phyloP scores from a whole-genome alignment of 35 echinoderm and acorn worm genomes.

The Chiridota heheva region DNA sequence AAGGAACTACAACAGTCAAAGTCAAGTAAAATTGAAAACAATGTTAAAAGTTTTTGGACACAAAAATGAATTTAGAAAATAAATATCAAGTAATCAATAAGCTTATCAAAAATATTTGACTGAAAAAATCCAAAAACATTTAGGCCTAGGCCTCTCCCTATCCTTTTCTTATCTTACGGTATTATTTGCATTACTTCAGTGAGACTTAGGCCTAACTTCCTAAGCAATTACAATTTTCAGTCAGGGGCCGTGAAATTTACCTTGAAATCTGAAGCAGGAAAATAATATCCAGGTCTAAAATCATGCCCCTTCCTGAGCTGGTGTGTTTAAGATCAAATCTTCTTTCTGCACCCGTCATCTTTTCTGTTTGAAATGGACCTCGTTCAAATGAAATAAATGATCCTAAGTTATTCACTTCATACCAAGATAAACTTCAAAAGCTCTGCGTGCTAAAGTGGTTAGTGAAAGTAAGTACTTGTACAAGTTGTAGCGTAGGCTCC shows the following conservation, averaged over 20 bases:
- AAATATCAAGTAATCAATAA: not conserved
- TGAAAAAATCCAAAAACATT: not conserved
- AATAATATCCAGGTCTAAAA: slow-evolving; percentile 89
- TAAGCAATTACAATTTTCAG: not conserved
- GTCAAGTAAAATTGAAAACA: too few species aligned
- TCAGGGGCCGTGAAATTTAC: slow-evolving; percentile 18
- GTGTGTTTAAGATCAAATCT: slow-evolving; percentile 96
- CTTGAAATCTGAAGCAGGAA: slow-evolving; percentile 99
- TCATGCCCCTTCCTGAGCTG: slow-evolving; percentile 89
- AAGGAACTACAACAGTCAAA: too few species aligned
- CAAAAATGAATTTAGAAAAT: not conserved
- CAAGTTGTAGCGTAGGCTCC: not conserved
- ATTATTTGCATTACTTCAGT: not conserved
- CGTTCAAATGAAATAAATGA: not conserved
- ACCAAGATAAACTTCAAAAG: not conserved
- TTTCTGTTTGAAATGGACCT: not conserved
- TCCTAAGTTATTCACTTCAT: not conserved
- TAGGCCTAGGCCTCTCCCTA: not conserved
- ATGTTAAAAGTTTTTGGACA: too few species aligned
- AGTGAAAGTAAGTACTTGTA: not conserved
- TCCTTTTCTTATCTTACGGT: not conserved
- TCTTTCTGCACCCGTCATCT: slow-evolving; percentile 22
- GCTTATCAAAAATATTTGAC: not conserved
- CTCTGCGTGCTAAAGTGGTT: not conserved
- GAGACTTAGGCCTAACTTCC: not conserved